A percentile compares a stretch with the other conserved stretches of the same genome.
phyloP scores from a whole-genome alignment of 1,140 invertebrate genomes.

The Pararge aegeria region DNA sequence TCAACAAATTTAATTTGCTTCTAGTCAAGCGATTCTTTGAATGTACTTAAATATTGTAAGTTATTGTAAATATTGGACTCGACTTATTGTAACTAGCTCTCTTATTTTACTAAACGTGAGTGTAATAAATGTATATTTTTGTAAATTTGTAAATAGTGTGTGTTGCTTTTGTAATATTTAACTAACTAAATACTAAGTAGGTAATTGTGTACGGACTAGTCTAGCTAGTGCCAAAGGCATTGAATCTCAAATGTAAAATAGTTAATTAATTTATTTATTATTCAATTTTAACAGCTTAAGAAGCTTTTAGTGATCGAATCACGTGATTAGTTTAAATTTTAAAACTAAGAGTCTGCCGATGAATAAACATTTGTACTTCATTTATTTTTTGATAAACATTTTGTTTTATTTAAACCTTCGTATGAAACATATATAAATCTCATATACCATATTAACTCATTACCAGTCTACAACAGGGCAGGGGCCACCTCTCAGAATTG shows the following conservation, averaged over 20 bases:
- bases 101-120: conserved; percentile 23
- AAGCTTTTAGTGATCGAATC: conserved; percentile 70
- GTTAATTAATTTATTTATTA: conserved; percentile 39
- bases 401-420: conserved; percentile 24
- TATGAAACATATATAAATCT: too few relatives aligned
- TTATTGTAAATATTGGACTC: conserved; percentile 33
- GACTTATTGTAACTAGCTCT: conserved; percentile 45
- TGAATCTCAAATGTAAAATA: conserved; percentile 52
- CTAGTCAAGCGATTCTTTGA: conserved; percentile 59
- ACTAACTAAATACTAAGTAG: conserved; percentile 2
- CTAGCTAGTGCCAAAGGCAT: conserved; percentile 70
- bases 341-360: conserved; percentile 18
- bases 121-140: conserved; percentile 14
- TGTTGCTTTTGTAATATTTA: conserved; percentile 10
- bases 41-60: conserved; percentile 19
- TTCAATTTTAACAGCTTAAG: conserved; percentile 50
- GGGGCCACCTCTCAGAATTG: too few relatives aligned
- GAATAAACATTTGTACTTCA: conserved; percentile 35
- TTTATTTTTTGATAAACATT: conserved; percentile 31
- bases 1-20: conserved; percentile 44
- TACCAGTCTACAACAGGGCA: too few relatives aligned
- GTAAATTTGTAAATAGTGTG: conserved; percentile 15
- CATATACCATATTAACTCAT: too few relatives aligned
- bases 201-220: conserved; percentile 51
- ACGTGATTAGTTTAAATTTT: conserved; percentile 46